A percentile compares a stretch with the other conserved stretches of the same genome.
These are phyloP conservation scores for Blastobasis adustella DNA, from an alignment of 2,888 invertebrate genomes.

Conservation along the genomic window DNA sequence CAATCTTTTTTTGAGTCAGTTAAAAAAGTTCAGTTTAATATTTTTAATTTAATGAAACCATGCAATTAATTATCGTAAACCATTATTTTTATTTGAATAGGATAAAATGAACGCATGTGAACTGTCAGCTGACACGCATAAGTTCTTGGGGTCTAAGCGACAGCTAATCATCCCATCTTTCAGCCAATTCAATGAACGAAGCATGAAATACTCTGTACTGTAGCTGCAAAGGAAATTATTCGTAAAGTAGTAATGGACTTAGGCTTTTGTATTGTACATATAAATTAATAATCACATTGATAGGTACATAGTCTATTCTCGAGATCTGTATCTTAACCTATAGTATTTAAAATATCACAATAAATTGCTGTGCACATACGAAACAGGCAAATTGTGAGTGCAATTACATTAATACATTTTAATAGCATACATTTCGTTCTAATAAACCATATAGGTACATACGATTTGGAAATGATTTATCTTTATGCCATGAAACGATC, in stretches of 20 bases:
- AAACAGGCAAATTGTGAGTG: constrained; percentile 75
- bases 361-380: constrained; percentile 75
- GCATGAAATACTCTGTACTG: too few relatives aligned
- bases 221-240: neutral
- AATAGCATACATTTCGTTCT: constrained; percentile 47
- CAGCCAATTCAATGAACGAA: too few relatives aligned
- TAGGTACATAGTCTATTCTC: constrained; percentile 62
- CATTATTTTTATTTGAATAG: too few relatives aligned
- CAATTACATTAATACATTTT: constrained; percentile 63
- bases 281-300: constrained; percentile 58
- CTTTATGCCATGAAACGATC: constrained; percentile 10
- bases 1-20: too few relatives aligned
- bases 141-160: too few relatives aligned
- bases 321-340: constrained; percentile 68
- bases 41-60: too few relatives aligned
- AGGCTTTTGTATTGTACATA: constrained; percentile 23
- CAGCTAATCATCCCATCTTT: too few relatives aligned
- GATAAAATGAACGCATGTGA: too few relatives aligned
- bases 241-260: neutral
- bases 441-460: constrained; percentile 34
- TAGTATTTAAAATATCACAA: constrained; percentile 75
- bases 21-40: too few relatives aligned
- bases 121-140: too few relatives aligned
- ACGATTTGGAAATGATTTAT: constrained; percentile 26
- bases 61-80: too few relatives aligned